Conservation (phyloP, 2,113 vertebrate species). For the Quiscalus mexicanus region DNA sequence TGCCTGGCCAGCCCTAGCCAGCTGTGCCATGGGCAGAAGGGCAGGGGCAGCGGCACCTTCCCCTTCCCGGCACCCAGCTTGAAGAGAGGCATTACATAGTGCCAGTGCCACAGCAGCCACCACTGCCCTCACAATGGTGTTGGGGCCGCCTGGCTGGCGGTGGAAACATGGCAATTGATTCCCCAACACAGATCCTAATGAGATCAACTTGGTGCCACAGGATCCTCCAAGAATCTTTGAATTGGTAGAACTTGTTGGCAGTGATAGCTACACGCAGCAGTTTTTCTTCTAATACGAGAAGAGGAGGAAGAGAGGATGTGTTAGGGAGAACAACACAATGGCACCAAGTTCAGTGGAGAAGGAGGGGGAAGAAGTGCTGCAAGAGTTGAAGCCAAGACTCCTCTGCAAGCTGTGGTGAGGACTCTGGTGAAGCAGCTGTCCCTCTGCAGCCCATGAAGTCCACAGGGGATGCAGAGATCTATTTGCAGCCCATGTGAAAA, state of each 20-base stretch:
- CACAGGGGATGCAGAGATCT: background rate
- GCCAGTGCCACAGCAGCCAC: fast-evolving
- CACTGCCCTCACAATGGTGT: fast-evolving
- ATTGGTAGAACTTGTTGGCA: background rate
- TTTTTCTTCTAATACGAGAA: background rate
- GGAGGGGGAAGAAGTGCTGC: background rate
- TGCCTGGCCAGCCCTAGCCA: background rate
- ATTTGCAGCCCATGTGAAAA: background rate
- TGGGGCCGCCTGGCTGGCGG: fast-evolving
- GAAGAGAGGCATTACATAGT: background rate
- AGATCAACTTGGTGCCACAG: background rate
- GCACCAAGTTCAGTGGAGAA: background rate
- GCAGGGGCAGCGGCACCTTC: fast-evolving
- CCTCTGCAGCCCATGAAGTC: background rate
- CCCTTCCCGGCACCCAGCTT: fast-evolving
- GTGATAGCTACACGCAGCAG: too few relatives aligned
- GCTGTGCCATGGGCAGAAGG: background rate
- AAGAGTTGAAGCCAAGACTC: fast-evolving
- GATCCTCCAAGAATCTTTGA: background rate
- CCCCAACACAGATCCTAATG: fast-evolving
- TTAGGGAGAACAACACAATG: background rate
- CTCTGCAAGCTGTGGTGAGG: background rate
- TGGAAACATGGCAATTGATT: background rate
- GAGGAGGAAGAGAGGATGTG: background rate
- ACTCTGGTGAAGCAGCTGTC: background rate